Percentiles rank a stretch among this genome's conserved stretches.
phyloP scores from a whole-genome alignment of 2,113 vertebrate species.

The Oreotragus oreotragus region DNA sequence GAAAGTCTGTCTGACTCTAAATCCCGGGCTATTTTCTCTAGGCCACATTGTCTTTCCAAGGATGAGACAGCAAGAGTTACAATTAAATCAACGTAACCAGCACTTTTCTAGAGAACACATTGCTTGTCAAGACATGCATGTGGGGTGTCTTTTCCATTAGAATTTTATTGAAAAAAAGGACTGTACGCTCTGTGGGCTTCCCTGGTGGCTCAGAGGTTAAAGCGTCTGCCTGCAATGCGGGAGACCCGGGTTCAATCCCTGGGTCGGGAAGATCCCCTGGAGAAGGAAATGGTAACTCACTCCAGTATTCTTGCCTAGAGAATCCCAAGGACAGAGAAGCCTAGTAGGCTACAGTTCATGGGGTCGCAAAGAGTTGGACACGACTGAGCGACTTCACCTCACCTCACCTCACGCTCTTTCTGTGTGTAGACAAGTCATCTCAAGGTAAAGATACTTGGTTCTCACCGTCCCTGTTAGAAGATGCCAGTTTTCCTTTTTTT shows the following conservation, averaged over 20 bases:
- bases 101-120: neutral
- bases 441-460: neutral
- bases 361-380: too few relatives aligned
- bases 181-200: neutral
- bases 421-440: neutral
- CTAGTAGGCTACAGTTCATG: too few relatives aligned
- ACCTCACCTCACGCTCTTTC: too few relatives aligned
- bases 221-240: too few relatives aligned
- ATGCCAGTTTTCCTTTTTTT: neutral
- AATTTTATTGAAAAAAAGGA: neutral
- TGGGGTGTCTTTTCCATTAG: neutral
- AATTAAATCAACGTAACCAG: neutral
- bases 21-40: neutral
- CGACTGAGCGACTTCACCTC: too few relatives aligned
- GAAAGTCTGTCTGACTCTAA: neutral
- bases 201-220: too few relatives aligned
- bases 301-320: too few relatives aligned
- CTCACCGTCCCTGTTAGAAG: neutral
- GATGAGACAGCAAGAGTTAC: neutral
- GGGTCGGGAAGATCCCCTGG: too few relatives aligned
- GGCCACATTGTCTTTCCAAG: neutral
- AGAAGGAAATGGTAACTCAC: too few relatives aligned
- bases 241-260: too few relatives aligned
- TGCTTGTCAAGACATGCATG: neutral
- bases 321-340: too few relatives aligned